Base-by-base conservation (phyloP, 2,797 vertebrate genomes). In the Melanotaenia maccullochi region DNA sequence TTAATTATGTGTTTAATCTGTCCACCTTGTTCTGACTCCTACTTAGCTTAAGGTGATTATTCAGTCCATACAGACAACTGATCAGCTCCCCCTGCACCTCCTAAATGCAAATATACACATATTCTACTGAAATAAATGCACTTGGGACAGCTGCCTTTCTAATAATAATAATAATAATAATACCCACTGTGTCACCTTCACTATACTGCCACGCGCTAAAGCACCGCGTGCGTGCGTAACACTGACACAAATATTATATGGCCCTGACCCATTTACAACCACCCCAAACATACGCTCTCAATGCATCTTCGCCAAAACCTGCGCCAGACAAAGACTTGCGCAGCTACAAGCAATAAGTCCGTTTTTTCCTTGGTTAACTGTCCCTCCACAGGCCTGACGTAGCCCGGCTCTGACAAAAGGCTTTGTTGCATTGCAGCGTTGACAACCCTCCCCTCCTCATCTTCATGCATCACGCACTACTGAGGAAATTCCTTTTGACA, bases 181-280 rank as follows among this genome's bases (percentile, higher is more conserved):
- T 28, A 70, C 16, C 40, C 24, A 24, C 24, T 22, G 49, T 76
- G 83, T 86, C 85, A 81, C 85, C 80, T 91, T 83, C 86, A 72
- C 69, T 32, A 3, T 7, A 7, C 18, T 36, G 63, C 56, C 81
- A 44, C 75, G 75, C 62, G 67, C 75, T 49, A 3, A 4, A 30
- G 68, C 76, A 25, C 51, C 22, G 66, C 78, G 76, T 70, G 86
- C 74, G 85, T 30, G 86, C 71, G 89, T 89, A 85, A 89, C 89
- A 90, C 85, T 91, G 88, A 90, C 90, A 91, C 86, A 82, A 64
- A 90, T 90, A 81, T 71, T 66, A 61, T 74, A 78, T 78, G 8
- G 68, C 40, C 28, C 33, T 89, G 87, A 85, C 83, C 89, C 86
- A 84, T 75, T 85, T 85, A 65, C 68, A 57, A 33, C 32, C 61